Evolutionary conservation across 2,797 vertebrate genomes (phyloP), one percentile per base, ranked within the genome.

Genomic region (Thamnophis elegans): DNA sequence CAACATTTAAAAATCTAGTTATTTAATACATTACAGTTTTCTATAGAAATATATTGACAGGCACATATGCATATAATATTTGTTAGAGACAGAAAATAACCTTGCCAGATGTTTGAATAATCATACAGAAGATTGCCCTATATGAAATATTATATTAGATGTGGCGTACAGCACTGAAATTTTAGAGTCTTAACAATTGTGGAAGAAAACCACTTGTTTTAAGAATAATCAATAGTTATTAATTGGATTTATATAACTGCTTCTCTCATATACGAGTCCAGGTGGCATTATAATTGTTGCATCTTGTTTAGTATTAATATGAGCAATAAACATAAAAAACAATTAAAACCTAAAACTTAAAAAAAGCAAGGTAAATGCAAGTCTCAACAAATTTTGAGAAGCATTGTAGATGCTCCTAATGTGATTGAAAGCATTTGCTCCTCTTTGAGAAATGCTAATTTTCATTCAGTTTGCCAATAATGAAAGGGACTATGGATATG

Each of bases 391-490:
- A 99, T 99, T 92, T 99, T 98, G 95, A 99, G 98, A 96, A 98
- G 98, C 10, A 99, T 99, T 78, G 98, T 97, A 18, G 99, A 99
- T 93, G 99, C 99, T 60, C 96, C 97, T 0, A 97, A 95, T 91
- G 99, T 98, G 99, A n/a, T 94, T 99, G 85, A 98, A 98, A 97
- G 98, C 98, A 20, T 99, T 99, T 93, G 98, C 98, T 5, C 99
- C 99, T 10, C 96, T 99, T 91, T 99, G 99, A 93, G 98, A 99
- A 97, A 99, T 99, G 97, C 98, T 99, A 93, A 99, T 99, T 0
- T 99, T 98, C 87, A 98, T 99, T 95, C 99, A 99, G 96, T 99
- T 99, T 96, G 99, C 99, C 58, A 99, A 99, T 7, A 99, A 99
- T 36, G 99, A 99, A 93, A 99, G 99, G 82, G 99, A 99, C 94